These are phyloP conservation scores for Cyphomyrmex costatus DNA, from an alignment of 1,140 invertebrate genomes.

Conservation along the genomic window DNA sequence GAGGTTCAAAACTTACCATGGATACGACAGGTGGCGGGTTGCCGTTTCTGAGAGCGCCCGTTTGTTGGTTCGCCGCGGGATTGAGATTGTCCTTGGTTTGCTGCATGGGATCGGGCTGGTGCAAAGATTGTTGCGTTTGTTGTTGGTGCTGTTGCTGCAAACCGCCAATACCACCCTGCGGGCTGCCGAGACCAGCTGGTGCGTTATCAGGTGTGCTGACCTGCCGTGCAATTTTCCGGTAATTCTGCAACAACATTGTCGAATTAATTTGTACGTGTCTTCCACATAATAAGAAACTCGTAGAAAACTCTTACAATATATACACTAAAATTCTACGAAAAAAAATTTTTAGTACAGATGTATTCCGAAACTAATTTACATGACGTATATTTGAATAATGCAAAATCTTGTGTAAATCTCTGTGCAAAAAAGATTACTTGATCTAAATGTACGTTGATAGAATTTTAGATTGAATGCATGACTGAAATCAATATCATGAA, in stretches of 20 bases:
- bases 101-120: slow-evolving; percentile 85
- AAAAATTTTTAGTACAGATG: background rate
- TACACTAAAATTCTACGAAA: no score
- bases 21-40: slow-evolving; percentile 85
- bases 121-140: slow-evolving; percentile 80
- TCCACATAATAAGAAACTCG: background rate
- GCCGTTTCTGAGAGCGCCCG: slow-evolving; percentile 84
- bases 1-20: slow-evolving; percentile 81
- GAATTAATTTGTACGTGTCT: background rate
- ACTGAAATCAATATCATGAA: background rate
- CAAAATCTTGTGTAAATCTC: background rate
- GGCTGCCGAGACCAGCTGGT: slow-evolving; percentile 85
- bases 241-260: slow-evolving; percentile 82
- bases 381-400: background rate
- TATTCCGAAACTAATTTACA: background rate
- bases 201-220: slow-evolving; percentile 86
- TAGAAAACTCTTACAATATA: no score
- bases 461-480: background rate
- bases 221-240: slow-evolving; percentile 86
- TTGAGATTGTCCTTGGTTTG: slow-evolving; percentile 86
- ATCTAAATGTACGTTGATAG: background rate
- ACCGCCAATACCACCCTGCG: slow-evolving; percentile 84
- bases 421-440: background rate
- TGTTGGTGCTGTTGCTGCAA: slow-evolving; percentile 82
- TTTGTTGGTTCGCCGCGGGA: slow-evolving; percentile 83